Conservation (phyloP, 30 jellyfish, hydroid and myxozoan species). For the Mastigias papua region DNA sequence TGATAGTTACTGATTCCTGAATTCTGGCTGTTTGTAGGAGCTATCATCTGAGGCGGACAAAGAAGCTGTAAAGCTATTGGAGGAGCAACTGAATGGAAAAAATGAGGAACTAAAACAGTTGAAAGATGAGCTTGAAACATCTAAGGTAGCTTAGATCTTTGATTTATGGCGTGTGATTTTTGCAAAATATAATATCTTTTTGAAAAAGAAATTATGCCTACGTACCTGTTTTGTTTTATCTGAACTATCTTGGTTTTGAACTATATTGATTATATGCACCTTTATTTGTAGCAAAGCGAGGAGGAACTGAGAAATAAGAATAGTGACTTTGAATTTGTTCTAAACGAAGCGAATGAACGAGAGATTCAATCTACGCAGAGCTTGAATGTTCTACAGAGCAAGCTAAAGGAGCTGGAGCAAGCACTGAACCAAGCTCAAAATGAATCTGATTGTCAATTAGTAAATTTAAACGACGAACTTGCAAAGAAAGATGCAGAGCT, state of each 20-base stretch:
- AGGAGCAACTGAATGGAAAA: constrained; percentile 48
- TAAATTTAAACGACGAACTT: constrained; percentile 43
- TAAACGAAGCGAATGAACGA: constrained; percentile 61
- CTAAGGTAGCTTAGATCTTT: constrained; percentile 65
- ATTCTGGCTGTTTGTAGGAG: constrained; percentile 26
- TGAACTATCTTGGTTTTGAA: too few relatives aligned
- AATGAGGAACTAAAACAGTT: constrained; percentile 52
- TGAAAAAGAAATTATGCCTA: too few relatives aligned
- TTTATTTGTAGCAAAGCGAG: constrained; percentile 45
- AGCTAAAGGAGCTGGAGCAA: constrained; percentile 46
- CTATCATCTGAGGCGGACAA: constrained; percentile 72
- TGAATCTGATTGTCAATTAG: constrained; percentile 53
- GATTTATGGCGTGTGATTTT: too few relatives aligned
- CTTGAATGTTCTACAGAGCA: constrained; percentile 41
- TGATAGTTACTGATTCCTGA: too few relatives aligned
- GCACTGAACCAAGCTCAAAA: constrained; percentile 43
- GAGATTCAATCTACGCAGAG: constrained; percentile 67
- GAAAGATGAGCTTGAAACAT: constrained; percentile 58
- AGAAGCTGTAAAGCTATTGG: constrained; percentile 52
- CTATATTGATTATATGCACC: background rate
- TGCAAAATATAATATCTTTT: too few relatives aligned
- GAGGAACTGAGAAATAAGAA: constrained; percentile 53
- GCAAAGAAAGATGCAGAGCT: constrained; percentile 43
- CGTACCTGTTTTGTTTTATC: too few relatives aligned
- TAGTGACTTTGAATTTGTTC: constrained; percentile 65